Evolutionary conservation across 2,113 vertebrate species (phyloP).

Genomic region (Nothobranchius furzeri): DNA sequence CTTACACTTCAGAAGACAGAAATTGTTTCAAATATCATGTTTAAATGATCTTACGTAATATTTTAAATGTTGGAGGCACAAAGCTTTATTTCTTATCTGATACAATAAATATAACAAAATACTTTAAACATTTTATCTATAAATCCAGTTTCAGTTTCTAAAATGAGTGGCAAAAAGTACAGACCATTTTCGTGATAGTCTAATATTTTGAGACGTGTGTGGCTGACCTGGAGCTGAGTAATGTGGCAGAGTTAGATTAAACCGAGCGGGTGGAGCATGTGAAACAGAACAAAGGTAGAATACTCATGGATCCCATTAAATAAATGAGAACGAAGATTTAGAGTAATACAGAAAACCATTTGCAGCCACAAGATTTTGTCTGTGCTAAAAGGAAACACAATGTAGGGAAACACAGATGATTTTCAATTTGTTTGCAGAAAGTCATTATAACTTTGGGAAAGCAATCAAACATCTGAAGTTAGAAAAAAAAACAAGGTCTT

Average conservation of each 20-base stretch:
- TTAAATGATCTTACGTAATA: no score
- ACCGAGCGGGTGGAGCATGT: not conserved
- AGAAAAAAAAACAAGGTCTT: not conserved
- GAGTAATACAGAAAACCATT: not conserved
- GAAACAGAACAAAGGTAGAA: not conserved
- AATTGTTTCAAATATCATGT: no score
- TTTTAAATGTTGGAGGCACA: no score
- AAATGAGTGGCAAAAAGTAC: no score
- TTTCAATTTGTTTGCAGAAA: no score
- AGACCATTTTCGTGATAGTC: no score
- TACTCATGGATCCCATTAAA: not conserved
- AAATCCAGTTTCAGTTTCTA: no score
- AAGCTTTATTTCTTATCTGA: no score
- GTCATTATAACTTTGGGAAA: not conserved
- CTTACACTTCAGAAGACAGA: no score
- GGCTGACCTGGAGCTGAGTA: not conserved
- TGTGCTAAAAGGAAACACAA: not conserved
- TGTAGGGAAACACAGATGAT: not conserved
- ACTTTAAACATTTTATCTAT: no score
- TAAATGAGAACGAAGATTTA: not conserved
- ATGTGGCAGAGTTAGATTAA: not conserved
- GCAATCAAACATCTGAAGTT: not conserved
- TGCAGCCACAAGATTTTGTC: not conserved
- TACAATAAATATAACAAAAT: no score
- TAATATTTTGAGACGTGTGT: no score